Evolutionary conservation across 2,113 vertebrate species (phyloP).

Genomic region (Scatophagus argus): DNA sequence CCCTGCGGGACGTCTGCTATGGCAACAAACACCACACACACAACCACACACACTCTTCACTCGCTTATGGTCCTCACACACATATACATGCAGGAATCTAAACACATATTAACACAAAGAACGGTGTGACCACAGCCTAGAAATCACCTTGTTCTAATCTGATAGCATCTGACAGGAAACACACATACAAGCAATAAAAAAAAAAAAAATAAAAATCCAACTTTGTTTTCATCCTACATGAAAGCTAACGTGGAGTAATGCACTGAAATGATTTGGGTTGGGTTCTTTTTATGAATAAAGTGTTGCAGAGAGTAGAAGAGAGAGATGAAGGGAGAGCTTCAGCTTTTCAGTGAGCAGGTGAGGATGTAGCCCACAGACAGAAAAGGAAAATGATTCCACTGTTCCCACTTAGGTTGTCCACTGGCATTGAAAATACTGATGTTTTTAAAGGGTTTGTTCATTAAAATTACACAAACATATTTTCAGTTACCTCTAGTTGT

Average conservation of each 20-base stretch:
- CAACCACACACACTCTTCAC: background rate
- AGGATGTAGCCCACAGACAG: background rate
- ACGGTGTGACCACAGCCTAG: slow-evolving; percentile 6
- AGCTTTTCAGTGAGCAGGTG: background rate
- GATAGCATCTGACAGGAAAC: slow-evolving; percentile 19
- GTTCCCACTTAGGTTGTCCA: no score
- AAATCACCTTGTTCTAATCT: slow-evolving; percentile 7
- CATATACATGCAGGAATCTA: slow-evolving; percentile 10
- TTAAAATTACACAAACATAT: background rate
- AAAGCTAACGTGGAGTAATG: slow-evolving; percentile 8
- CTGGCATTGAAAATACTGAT: background rate
- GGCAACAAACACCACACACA: slow-evolving; percentile 58
- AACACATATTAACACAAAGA: slow-evolving; percentile 31
- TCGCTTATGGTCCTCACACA: slow-evolving; percentile 19
- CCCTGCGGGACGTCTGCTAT: slow-evolving; percentile 69
- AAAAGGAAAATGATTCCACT: no score
- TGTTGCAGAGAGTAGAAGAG: background rate
- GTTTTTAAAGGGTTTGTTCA: background rate
- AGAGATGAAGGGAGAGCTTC: background rate
- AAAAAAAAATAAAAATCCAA: slow-evolving; percentile 5
- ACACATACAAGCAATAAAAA: slow-evolving; percentile 3
- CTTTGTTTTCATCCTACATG: background rate
- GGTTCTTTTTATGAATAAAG: background rate
- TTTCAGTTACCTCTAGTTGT: background rate
- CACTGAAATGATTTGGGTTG: background rate